These are phyloP conservation scores for Pseudococcus viburni DNA, from an alignment of 2,888 invertebrate species.

Conservation along the genomic window DNA sequence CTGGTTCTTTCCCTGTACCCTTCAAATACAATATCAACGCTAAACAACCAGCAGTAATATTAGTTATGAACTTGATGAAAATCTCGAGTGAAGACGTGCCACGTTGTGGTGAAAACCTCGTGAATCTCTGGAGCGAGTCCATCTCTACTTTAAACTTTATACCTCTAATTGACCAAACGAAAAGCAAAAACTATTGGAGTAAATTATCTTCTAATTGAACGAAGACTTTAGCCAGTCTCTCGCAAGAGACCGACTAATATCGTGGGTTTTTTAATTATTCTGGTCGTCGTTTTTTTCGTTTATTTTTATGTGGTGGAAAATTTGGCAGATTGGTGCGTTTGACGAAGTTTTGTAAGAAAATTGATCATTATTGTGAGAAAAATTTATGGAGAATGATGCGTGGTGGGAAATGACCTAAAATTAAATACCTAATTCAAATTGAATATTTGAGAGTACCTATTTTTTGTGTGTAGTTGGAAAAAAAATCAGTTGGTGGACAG, in stretches of 20 bases:
- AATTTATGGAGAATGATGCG: slow-evolving; percentile 30
- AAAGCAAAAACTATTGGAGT: slow-evolving; percentile 5
- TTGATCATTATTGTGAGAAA: neutral
- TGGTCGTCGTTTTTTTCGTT: too few relatives aligned
- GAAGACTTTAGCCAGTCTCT: neutral
- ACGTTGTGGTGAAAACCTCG: neutral
- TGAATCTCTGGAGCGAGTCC: slow-evolving; percentile 1
- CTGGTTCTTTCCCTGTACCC: too few relatives aligned
- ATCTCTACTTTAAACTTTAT: slow-evolving; percentile 28
- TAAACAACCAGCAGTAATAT: too few relatives aligned
- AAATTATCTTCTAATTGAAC: slow-evolving; percentile 28
- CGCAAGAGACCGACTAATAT: neutral
- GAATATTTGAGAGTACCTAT: neutral
- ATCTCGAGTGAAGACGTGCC: neutral
- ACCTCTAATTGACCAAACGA: slow-evolving; percentile 3
- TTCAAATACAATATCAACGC: slow-evolving; percentile 5
- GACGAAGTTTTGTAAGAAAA: neutral
- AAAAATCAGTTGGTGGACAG: neutral
- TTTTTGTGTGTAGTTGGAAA: too few relatives aligned
- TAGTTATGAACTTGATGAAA: neutral
- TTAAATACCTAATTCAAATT: neutral
- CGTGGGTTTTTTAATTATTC: neutral
- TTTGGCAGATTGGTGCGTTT: neutral
- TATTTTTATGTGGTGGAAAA: neutral
- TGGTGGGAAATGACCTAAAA: neutral